A percentile compares a stretch with the other conserved stretches of the same genome.
phyloP scores from a whole-genome alignment of 2,113 vertebrate genomes.

The Leptobrachium leishanense region DNA sequence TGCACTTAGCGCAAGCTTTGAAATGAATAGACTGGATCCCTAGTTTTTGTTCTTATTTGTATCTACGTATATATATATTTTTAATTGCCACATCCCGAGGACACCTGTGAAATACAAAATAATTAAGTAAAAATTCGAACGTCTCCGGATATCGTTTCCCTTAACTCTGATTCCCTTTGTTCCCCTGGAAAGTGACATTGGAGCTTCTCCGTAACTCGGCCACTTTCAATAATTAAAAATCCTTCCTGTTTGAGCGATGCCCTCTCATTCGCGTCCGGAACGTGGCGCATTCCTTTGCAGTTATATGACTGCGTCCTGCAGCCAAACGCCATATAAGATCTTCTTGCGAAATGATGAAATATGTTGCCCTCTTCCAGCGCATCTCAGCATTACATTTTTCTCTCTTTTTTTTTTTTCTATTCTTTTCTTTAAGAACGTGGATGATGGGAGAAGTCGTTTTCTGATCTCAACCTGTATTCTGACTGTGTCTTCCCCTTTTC shows the following conservation, averaged over 20 bases:
- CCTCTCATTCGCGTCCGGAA: background rate
- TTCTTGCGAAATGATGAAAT: conserved; percentile 11
- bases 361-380: conserved; percentile 61
- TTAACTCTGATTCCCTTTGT: background rate
- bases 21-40: too few species aligned
- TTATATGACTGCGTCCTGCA: too few species aligned
- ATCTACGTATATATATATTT: too few species aligned
- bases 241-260: background rate
- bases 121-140: too few species aligned
- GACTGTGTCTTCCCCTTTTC: conserved; percentile 57
- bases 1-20: too few species aligned
- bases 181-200: background rate
- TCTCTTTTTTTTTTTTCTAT: background rate
- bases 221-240: conserved; percentile 6
- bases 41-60: too few species aligned
- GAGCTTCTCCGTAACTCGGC: background rate
- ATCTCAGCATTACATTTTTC: conserved; percentile 54
- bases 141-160: background rate
- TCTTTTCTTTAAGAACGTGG: conserved; percentile 19
- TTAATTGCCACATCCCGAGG: too few species aligned
- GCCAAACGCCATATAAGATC: background rate
- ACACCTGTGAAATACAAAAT: too few species aligned
- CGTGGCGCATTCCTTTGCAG: background rate
- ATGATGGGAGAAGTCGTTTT: conserved; percentile 25
- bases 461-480: conserved; percentile 50